Conservation (phyloP, 1,140 invertebrate species). For the Heliconius himera region DNA sequence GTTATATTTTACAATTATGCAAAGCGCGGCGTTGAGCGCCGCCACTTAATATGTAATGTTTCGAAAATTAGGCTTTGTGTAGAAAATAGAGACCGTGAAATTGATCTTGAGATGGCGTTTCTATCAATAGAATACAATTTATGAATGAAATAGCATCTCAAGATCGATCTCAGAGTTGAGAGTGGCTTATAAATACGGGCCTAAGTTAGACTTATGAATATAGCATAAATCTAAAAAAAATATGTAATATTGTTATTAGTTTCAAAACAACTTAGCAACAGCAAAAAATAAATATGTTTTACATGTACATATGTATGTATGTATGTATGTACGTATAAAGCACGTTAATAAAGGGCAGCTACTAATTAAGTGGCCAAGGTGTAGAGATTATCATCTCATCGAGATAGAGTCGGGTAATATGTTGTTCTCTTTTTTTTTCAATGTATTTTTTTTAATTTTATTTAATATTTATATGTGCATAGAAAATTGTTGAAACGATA, state of each 20-base stretch:
- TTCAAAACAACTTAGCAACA: not conserved
- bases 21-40: too few species aligned
- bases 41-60: too few species aligned
- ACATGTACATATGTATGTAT: not conserved
- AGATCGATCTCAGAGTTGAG: too few species aligned
- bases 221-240: too few species aligned
- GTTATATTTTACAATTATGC: too few species aligned
- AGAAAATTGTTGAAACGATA: not conserved
- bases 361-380: slow-evolving; percentile 29
- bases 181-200: too few species aligned
- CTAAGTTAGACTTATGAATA: too few species aligned
- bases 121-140: too few species aligned
- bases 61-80: too few species aligned
- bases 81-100: too few species aligned
- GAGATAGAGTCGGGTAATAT: slow-evolving; percentile 22
- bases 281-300: not conserved
- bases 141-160: too few species aligned
- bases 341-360: slow-evolving; percentile 17
- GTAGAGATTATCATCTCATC: slow-evolving; percentile 21
- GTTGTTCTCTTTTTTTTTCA: slow-evolving; percentile 13
- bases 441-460: not conserved
- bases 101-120: too few species aligned
- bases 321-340: slow-evolving; percentile 2
- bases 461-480: not conserved
- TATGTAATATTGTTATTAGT: not conserved